Evolutionary conservation across 2,888 invertebrate genomes (phyloP).

Genomic region (Mesopsocus fuscifrons): DNA sequence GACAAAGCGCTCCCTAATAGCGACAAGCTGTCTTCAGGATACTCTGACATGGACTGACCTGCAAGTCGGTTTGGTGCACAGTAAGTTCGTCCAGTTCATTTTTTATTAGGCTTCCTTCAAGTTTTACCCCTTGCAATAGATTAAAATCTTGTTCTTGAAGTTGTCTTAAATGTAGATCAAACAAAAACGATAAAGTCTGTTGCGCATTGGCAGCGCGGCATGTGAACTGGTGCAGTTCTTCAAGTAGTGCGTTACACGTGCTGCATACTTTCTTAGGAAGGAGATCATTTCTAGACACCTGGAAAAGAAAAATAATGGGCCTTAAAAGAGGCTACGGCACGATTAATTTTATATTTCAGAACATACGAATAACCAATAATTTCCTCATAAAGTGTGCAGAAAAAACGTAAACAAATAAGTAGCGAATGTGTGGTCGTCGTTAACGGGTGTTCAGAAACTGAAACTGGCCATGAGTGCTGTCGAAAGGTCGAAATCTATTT

Average conservation of each 20-base stretch:
- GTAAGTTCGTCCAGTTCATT: constrained; percentile 6
- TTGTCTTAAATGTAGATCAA: constrained; percentile 2
- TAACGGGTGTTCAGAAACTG: no score
- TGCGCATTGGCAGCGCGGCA: not conserved
- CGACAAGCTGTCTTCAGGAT: no score
- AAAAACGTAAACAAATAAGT: no score
- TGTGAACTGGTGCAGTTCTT: constrained; percentile 1
- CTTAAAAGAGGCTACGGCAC: no score
- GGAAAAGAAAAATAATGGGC: not conserved
- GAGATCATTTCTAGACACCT: constrained; percentile 6
- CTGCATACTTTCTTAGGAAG: constrained; percentile 5
- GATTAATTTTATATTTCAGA: no score
- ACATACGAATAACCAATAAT: no score
- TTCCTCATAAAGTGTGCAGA: no score
- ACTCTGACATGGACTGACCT: not conserved
- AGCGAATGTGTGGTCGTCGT: no score
- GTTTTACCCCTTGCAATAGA: not conserved
- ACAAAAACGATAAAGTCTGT: constrained; percentile 4
- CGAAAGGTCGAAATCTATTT: no score
- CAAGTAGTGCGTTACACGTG: not conserved
- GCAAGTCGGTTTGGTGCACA: not conserved
- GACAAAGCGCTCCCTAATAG: no score
- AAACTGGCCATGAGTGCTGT: no score
- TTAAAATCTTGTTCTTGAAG: constrained; percentile 4
- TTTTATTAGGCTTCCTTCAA: constrained; percentile 2